phyloP scores from a whole-genome alignment of 2,113 vertebrate species.

The Carassius gibelio region DNA sequence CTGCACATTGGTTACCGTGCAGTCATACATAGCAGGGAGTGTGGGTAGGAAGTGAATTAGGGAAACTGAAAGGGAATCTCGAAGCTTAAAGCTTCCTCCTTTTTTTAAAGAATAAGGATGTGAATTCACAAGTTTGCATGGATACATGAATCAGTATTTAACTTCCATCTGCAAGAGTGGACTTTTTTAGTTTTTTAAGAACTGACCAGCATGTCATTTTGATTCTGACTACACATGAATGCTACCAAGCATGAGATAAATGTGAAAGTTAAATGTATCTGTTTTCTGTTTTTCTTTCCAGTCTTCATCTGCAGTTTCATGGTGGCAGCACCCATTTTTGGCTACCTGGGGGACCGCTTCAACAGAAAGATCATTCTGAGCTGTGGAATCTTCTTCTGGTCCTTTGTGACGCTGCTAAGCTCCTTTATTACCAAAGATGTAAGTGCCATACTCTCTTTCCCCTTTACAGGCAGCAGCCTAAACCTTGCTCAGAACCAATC shows the following conservation, averaged over 20 bases:
- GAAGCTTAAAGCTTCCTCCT: constrained; percentile 17
- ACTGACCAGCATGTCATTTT: neutral
- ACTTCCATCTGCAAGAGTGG: no score
- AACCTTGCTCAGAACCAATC: neutral
- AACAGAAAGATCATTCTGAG: constrained; percentile 97
- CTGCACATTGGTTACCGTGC: constrained; percentile 1
- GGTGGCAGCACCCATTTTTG: constrained; percentile 96
- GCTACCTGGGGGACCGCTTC: constrained; percentile 98
- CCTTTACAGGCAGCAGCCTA: neutral
- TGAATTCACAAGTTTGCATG: neutral
- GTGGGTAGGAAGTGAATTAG: constrained; percentile 42
- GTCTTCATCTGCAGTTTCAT: constrained; percentile 99
- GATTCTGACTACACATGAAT: neutral
- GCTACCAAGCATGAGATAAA: neutral
- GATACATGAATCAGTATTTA: no score
- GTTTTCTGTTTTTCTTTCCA: constrained; percentile 66
- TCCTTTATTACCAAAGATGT: constrained; percentile 97
- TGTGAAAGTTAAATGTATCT: constrained; percentile 29
- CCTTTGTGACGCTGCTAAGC: constrained; percentile 90
- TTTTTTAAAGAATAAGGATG: constrained; percentile 8
- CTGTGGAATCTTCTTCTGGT: constrained; percentile 99
- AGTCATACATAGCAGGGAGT: constrained; percentile 11
- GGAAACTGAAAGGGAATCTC: constrained; percentile 14
- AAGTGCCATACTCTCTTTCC: constrained; percentile 35
- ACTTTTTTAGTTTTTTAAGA: neutral